A percentile compares a stretch with the other conserved stretches of the same genome.
These are phyloP conservation scores for Axinella damicornis DNA, from an alignment of 37 sponge, comb jelly and placozoan genomes.

Conservation along the genomic window DNA sequence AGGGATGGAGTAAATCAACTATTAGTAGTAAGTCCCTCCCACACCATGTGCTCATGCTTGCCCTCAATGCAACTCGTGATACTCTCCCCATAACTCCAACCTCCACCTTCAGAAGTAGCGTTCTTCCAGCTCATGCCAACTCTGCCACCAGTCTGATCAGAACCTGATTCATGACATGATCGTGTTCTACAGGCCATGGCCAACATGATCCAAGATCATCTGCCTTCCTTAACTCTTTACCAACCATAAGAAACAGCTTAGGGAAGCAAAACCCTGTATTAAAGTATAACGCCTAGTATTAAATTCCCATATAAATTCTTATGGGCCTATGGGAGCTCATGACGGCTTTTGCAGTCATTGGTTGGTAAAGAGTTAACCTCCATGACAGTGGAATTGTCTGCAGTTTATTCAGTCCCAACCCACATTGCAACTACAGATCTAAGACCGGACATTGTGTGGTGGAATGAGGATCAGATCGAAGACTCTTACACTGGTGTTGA, in stretches of 20 bases:
- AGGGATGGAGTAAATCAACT: not conserved
- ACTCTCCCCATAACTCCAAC: conserved; percentile 11
- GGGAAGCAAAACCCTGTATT: no score
- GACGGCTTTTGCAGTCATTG: no score
- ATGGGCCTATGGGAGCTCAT: no score
- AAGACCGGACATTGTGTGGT: conserved; percentile 10
- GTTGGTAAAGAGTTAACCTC: no score
- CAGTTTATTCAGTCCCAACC: not conserved
- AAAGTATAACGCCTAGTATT: no score
- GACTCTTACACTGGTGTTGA: not conserved
- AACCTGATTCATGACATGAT: conserved; percentile 2
- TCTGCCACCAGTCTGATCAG: not conserved
- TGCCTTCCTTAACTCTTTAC: not conserved
- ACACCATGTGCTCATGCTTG: not conserved
- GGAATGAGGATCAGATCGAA: conserved; percentile 6
- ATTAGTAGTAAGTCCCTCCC: not conserved
- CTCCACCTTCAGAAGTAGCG: not conserved
- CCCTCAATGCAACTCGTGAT: conserved; percentile 1
- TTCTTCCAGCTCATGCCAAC: not conserved
- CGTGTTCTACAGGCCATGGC: not conserved
- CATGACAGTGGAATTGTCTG: not conserved
- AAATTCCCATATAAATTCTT: no score
- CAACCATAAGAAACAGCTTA: no score
- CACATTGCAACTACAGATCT: conserved; percentile 12
- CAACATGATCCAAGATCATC: not conserved